These are phyloP conservation scores for Agrochola circellaris DNA, from an alignment of 2,888 invertebrate species.

Conservation along the genomic window DNA sequence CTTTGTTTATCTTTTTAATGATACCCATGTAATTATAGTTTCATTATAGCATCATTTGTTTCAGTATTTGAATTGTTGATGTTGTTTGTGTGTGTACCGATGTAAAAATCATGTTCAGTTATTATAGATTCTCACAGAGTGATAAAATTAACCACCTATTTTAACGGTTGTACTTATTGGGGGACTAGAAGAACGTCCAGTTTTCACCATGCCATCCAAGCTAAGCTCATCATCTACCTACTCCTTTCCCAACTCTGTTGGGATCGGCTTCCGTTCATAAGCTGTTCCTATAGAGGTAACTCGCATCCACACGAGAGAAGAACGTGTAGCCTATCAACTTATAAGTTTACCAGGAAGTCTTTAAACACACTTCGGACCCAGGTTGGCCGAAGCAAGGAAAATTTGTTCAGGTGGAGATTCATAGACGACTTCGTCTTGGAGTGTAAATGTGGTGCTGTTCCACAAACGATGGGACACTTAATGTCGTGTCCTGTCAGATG, in stretches of 20 bases:
- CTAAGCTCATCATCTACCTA: neutral
- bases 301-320: neutral
- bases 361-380: no score
- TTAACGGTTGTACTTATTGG: neutral
- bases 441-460: no score
- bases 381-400: no score
- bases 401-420: no score
- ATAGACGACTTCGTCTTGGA: no score
- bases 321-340: neutral
- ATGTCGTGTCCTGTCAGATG: no score
- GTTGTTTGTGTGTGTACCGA: neutral
- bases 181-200: no score
- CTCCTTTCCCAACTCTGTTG: neutral
- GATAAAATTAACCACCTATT: neutral
- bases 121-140: neutral
- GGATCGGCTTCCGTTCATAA: neutral
- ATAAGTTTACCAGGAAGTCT: no score
- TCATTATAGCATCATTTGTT: neutral
- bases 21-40: neutral
- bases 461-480: no score
- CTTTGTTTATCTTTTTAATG: conserved; percentile 20
- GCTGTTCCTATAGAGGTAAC: neutral
- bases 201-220: neutral
- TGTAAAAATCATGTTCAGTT: neutral
- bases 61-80: neutral